Conservation (phyloP, 2,888 invertebrate genomes). For the Ectemnius lituratus region DNA sequence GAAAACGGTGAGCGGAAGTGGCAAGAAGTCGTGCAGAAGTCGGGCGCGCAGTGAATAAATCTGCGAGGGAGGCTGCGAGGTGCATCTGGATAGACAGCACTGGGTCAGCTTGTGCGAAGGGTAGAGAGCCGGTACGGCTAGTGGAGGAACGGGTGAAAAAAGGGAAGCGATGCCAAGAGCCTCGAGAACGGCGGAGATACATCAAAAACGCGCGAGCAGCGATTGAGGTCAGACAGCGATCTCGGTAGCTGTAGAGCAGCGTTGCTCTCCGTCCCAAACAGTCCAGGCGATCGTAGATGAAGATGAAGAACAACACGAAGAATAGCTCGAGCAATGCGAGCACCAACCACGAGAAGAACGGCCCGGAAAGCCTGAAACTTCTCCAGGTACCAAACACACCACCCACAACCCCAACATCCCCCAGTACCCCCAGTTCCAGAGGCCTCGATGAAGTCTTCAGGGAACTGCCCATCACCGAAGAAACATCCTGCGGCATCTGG, state of each 20-base stretch:
- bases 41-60: constrained; percentile 3
- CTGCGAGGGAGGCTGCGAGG: constrained; percentile 10
- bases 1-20: constrained; percentile 8
- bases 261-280: constrained; percentile 22
- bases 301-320: constrained; percentile 55
- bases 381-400: constrained; percentile 66
- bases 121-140: not conserved
- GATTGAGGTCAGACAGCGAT: constrained; percentile 56
- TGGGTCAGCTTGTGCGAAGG: not conserved
- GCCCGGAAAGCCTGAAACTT: constrained; percentile 70
- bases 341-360: constrained; percentile 67
- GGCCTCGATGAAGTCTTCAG: constrained; percentile 78
- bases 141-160: not conserved
- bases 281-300: constrained; percentile 18
- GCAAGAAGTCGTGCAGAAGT: constrained; percentile 16
- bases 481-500: constrained; percentile 84
- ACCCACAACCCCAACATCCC: constrained; percentile 61
- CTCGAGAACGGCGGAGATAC: constrained; percentile 46
- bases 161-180: constrained; percentile 59
- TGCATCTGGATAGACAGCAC: not conserved
- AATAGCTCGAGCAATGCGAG: constrained; percentile 58
- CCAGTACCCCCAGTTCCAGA: constrained; percentile 64
- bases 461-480: constrained; percentile 80
- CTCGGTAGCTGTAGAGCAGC: constrained; percentile 31
- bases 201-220: constrained; percentile 53